Evolutionary conservation across 1,140 invertebrate genomes (phyloP).

Genomic region (Helicoverpa zea): DNA sequence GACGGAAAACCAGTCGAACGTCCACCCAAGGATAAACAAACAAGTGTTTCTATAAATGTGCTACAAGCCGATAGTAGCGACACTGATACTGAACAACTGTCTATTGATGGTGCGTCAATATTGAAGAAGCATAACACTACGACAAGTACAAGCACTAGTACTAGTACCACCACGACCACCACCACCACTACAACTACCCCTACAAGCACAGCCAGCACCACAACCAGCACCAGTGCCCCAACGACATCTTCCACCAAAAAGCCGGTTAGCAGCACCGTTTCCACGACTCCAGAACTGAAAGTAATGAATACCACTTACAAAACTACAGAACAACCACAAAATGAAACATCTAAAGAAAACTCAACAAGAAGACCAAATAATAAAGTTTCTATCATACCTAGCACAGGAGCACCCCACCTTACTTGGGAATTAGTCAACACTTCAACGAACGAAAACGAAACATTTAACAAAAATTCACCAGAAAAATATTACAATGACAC

Average conservation of each 20-base stretch:
- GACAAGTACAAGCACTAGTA: conserved; percentile 49
- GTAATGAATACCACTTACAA: conserved; percentile 44
- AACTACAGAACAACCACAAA: conserved; percentile 53
- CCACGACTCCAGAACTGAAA: conserved; percentile 43
- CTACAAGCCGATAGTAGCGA: conserved; percentile 71
- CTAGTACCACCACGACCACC: conserved; percentile 56
- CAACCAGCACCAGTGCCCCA: conserved; percentile 30
- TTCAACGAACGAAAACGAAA: conserved; percentile 78
- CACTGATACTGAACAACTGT: conserved; percentile 76
- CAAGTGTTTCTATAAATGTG: conserved; percentile 81
- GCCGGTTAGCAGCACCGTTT: neutral
- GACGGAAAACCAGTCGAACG: conserved; percentile 82
- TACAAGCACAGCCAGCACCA: conserved; percentile 44
- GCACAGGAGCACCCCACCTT: conserved; percentile 76
- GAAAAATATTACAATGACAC: conserved; percentile 86
- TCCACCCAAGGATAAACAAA: conserved; percentile 83
- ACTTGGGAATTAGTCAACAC: conserved; percentile 85
- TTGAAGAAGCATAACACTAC: conserved; percentile 75
- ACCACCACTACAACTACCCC: conserved; percentile 48
- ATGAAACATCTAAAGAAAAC: conserved; percentile 70
- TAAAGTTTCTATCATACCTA: conserved; percentile 83
- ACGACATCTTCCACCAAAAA: neutral
- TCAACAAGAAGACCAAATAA: conserved; percentile 80
- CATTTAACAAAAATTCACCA: conserved; percentile 74
- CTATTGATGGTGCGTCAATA: conserved; percentile 81